phyloP scores from a whole-genome alignment of 2,888 invertebrate genomes.

The Macrophya annulata region DNA sequence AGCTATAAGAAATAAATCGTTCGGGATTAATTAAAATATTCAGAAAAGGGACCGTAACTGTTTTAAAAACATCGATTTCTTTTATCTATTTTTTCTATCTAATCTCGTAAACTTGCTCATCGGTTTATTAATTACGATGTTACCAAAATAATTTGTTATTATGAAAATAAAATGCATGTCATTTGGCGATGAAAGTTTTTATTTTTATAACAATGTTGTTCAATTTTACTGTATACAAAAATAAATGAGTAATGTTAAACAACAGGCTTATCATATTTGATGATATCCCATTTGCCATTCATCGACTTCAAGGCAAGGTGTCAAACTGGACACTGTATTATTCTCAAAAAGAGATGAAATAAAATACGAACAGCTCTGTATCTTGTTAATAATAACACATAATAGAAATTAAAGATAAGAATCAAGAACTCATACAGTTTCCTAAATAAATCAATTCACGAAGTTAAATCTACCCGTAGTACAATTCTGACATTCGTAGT shows the following conservation, averaged over 20 bases:
- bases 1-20: neutral
- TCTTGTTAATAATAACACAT: neutral
- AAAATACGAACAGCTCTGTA: neutral
- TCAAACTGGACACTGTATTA: slow-evolving; percentile 30
- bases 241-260: slow-evolving; percentile 13
- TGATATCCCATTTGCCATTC: neutral
- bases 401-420: neutral
- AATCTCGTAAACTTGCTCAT: neutral
- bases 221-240: neutral
- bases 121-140: neutral
- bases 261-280: neutral
- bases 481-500: slow-evolving; percentile 64
- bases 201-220: neutral
- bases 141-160: neutral
- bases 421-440: neutral
- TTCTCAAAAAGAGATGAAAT: neutral
- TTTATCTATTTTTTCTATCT: neutral
- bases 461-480: slow-evolving; percentile 6
- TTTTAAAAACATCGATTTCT: neutral
- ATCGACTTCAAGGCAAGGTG: neutral
- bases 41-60: neutral
- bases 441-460: neutral
- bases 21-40: neutral
- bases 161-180: neutral
- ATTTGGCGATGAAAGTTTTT: neutral